These are phyloP conservation scores for Brachionus manjavacas DNA, from an alignment of 1,140 invertebrate species.

Conservation along the genomic window DNA sequence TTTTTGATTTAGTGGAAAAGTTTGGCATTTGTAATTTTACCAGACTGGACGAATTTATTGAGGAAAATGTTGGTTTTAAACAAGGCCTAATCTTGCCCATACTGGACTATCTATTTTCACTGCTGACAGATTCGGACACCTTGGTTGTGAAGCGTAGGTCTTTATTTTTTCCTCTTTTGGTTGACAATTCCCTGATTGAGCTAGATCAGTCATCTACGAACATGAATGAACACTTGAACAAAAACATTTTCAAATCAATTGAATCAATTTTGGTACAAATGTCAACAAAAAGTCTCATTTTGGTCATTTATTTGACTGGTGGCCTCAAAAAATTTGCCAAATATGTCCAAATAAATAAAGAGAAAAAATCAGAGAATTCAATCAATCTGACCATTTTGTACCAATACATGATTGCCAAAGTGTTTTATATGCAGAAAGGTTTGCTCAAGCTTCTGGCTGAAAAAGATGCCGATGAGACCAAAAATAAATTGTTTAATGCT, in stretches of 20 bases:
- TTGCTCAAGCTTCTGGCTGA: neutral
- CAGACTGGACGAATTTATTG: neutral
- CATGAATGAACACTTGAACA: neutral
- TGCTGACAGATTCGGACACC: neutral
- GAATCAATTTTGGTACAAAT: neutral
- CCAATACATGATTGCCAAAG: constrained; percentile 1
- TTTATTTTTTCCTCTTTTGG: constrained; percentile 10
- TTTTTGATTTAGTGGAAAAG: constrained; percentile 10
- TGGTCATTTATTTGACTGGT: neutral
- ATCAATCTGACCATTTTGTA: neutral
- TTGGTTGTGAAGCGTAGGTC: neutral
- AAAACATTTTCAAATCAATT: neutral
- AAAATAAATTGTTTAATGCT: neutral
- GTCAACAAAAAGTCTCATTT: neutral
- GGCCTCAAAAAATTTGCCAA: neutral
- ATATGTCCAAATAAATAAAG: neutral
- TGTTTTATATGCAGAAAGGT: neutral
- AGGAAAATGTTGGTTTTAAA: neutral
- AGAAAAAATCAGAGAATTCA: neutral
- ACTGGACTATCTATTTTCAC: constrained; percentile 15
- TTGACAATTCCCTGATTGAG: neutral
- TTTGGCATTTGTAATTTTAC: constrained; percentile 12
- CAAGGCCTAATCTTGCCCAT: neutral
- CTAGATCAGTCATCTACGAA: neutral
- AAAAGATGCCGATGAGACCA: neutral